Conservation (phyloP, 2,113 vertebrate genomes). For the Cacatua alba region DNA sequence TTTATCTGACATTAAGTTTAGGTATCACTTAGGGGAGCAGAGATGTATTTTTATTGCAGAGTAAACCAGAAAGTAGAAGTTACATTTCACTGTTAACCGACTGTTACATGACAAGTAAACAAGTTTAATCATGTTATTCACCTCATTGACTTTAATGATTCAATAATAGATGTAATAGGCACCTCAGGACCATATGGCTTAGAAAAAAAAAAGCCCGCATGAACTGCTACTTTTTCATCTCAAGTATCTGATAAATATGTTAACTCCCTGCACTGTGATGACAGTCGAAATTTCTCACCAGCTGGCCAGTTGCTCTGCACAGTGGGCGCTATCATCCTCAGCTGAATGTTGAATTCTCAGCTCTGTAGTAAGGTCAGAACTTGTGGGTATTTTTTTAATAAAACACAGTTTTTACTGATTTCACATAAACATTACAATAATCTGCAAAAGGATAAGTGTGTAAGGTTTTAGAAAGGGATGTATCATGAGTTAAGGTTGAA, state of each 20-base stretch:
- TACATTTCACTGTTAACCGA: slow-evolving; percentile 75
- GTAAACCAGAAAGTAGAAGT: slow-evolving; percentile 54
- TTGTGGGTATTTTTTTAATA: not conserved
- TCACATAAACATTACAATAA: not conserved
- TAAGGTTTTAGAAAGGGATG: not conserved
- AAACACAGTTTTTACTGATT: not conserved
- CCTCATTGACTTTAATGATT: slow-evolving; percentile 84
- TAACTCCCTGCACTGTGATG: slow-evolving; percentile 48
- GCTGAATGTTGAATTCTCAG: slow-evolving; percentile 14
- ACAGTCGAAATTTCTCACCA: slow-evolving; percentile 72
- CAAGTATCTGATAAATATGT: slow-evolving; percentile 79
- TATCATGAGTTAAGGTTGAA: not conserved
- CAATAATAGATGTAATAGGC: slow-evolving; percentile 80
- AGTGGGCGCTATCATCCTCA: not conserved
- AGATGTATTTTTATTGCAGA: not conserved
- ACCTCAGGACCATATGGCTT: slow-evolving; percentile 80
- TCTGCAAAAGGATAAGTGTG: not conserved
- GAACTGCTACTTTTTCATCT: slow-evolving; percentile 76
- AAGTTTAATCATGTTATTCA: slow-evolving; percentile 81
- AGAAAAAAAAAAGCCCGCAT: slow-evolving; percentile 53
- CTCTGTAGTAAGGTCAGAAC: slow-evolving; percentile 20
- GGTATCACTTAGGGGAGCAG: not conserved
- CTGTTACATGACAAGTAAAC: slow-evolving; percentile 80
- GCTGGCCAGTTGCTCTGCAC: slow-evolving; percentile 72
- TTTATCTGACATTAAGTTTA: slow-evolving; percentile 55